Evolutionary conservation across 2,888 invertebrate species (phyloP), one percentile per base, ranked within the genome.

Genomic region (Cyrtodaria siliqua): DNA sequence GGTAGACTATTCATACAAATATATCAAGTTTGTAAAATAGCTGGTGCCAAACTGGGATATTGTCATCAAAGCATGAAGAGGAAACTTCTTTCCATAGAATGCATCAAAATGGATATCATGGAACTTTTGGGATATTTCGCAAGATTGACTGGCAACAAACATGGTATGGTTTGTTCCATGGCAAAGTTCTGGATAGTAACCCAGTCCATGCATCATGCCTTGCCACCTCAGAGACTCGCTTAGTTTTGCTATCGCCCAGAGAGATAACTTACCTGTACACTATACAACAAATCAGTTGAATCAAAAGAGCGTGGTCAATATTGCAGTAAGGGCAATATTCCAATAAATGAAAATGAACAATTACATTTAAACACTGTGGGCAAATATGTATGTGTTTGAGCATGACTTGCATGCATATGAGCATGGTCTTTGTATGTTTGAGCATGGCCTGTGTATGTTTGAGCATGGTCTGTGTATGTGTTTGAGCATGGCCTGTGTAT

Each of bases 171-270:
- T 57, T 38, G 38, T 52, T 18, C 64, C 59, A 49, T 59, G 59
- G 18, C 52, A 52, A 14, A 75, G 26, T 14, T 68, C 68, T 1
- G 59, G 61, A 40, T 60, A 68, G 33, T 55, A 52, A 18, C 23
- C 9, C 4, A 75, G 29, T 20, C 79, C 79, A 27, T 68, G 56
- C 42, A 50, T 68, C 44, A 71, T 29, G 0, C 68, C 68, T 20
- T 74, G 55, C 79, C 79, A 75, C 40, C 79, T 23, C 2, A 59
- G n/a, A 14, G 64, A 27, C 27, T 79, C 79, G 55, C 59, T 40
- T n/a, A 69, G 27, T 47, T 79, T 79, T 24, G 64, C 57, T 18
- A 75, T 49, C 4, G 75, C 55, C 79, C 79, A 79, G 16, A 75
- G 49, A 2, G 56, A 64, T n/a, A 70, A 18, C 33, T 75, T 67